phyloP scores from a whole-genome alignment of 92 coral and sea anemone species.

The Scolanthus callimorphus region DNA sequence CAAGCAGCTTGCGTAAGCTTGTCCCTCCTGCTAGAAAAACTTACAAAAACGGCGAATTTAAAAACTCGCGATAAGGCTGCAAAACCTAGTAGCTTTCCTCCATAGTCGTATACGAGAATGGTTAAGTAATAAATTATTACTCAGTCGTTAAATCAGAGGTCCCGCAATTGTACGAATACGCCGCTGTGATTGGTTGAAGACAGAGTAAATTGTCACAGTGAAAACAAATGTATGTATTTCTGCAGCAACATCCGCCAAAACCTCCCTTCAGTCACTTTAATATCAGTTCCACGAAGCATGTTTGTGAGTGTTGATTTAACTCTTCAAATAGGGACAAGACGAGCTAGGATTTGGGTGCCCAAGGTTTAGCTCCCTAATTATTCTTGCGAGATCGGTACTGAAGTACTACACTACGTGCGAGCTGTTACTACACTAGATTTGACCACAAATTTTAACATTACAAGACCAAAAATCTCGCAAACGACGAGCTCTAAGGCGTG shows the following conservation, averaged over 20 bases:
- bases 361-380: constrained; percentile 42
- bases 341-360: constrained; percentile 5
- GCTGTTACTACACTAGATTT: no score
- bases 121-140: constrained; percentile 75
- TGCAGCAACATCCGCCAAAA: constrained; percentile 41
- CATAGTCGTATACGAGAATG: constrained; percentile 37
- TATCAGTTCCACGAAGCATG: constrained; percentile 39
- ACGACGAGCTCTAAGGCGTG: constrained; percentile 2
- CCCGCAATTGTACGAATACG: constrained; percentile 32
- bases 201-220: constrained; percentile 64
- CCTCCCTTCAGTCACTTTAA: constrained; percentile 30
- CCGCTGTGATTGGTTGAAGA: constrained; percentile 68
- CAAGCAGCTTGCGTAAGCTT: no score
- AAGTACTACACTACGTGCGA: no score
- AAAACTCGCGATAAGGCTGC: not conserved
- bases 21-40: not conserved
- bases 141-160: constrained; percentile 29
- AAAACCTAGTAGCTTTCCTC: constrained; percentile 15
- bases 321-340: constrained; percentile 46
- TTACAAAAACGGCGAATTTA: not conserved
- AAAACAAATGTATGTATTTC: constrained; percentile 53
- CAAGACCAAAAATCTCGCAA: not conserved
- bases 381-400: no score
- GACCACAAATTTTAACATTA: not conserved
- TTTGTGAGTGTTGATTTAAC: constrained; percentile 47